These are phyloP conservation scores for Emmelina monodactyla DNA, from an alignment of 2,888 invertebrate species.

Conservation along the genomic window DNA sequence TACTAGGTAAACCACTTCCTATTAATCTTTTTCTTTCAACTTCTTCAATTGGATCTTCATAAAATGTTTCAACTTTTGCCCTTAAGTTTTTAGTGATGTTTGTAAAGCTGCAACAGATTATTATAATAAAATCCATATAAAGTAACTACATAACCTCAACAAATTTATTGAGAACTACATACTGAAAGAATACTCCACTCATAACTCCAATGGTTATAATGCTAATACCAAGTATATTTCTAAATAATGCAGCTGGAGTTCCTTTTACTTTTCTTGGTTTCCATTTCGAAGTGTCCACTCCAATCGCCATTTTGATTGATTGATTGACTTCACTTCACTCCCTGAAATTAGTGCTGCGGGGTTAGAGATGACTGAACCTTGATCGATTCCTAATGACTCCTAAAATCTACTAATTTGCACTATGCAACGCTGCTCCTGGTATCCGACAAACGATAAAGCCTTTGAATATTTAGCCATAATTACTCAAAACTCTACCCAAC, in stretches of 20 bases:
- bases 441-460: no score
- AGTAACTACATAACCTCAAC: constrained; percentile 24
- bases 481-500: no score
- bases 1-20: constrained; percentile 32
- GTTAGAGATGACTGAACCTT: no score
- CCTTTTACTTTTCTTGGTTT: constrained; percentile 73
- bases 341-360: no score
- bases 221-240: constrained; percentile 61
- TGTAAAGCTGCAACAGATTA: constrained; percentile 29
- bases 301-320: constrained; percentile 64
- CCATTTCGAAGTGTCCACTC: constrained; percentile 63
- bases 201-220: constrained; percentile 44
- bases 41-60: constrained; percentile 48
- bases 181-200: constrained; percentile 57
- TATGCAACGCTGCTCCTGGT: no score
- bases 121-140: constrained; percentile 10
- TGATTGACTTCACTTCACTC: no score
- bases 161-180: constrained; percentile 23
- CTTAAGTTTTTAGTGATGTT: constrained; percentile 29
- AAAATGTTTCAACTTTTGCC: constrained; percentile 28
- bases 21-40: constrained; percentile 47
- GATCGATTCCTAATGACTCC: no score
- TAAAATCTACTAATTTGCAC: no score
- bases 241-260: constrained; percentile 66
- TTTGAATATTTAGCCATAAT: no score